These are phyloP conservation scores for Salvelinus alpinus DNA, from an alignment of 2,113 vertebrate genomes.

Conservation along the genomic window DNA sequence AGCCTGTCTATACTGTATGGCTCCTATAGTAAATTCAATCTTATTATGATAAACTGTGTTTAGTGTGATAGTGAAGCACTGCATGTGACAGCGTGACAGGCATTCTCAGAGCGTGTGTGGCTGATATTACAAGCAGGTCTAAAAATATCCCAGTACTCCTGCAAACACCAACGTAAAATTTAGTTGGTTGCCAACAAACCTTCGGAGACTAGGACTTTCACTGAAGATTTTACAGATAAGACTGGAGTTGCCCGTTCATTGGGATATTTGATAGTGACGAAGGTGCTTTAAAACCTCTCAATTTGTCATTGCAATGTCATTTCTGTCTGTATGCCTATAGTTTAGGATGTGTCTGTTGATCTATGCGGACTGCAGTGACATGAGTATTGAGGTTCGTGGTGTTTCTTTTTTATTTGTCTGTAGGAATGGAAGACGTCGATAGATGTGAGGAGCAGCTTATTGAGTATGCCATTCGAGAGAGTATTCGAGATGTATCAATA, in stretches of 20 bases:
- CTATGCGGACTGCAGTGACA: not conserved
- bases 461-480: conserved; percentile 79
- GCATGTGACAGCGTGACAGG: conserved; percentile 25
- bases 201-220: not conserved
- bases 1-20: no score
- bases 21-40: no score
- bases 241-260: not conserved
- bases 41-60: not conserved
- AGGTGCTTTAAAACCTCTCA: not conserved
- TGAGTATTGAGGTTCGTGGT: not conserved
- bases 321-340: not conserved
- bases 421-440: conserved; percentile 74
- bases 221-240: not conserved
- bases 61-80: not conserved
- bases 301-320: no score
- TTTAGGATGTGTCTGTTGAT: not conserved
- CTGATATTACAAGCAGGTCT: conserved; percentile 50
- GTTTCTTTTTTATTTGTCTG: not conserved
- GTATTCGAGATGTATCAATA: conserved; percentile 75
- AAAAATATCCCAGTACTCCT: conserved; percentile 61
- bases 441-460: conserved; percentile 76
- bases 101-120: conserved; percentile 39
- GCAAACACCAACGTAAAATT: conserved; percentile 53
- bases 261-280: not conserved
- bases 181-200: not conserved